These are phyloP conservation scores for Pan paniscus DNA, from an alignment of 2,113 vertebrate species.

Conservation along the genomic window DNA sequence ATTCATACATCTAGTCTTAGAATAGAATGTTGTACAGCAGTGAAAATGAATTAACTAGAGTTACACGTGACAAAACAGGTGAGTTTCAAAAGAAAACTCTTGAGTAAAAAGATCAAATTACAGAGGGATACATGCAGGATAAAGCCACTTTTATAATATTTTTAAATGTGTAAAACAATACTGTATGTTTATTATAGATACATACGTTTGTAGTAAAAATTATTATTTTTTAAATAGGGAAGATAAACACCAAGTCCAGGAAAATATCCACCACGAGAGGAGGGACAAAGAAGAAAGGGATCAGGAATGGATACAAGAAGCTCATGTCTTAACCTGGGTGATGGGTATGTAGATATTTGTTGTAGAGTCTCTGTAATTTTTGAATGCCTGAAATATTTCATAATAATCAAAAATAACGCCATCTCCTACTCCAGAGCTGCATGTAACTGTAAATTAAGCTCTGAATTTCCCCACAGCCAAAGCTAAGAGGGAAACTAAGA, in stretches of 20 bases:
- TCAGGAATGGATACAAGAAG: no score
- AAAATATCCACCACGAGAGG: neutral
- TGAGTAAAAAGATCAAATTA: neutral
- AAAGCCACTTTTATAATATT: neutral
- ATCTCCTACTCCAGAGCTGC: neutral
- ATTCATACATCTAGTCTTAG: neutral
- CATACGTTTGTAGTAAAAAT: neutral
- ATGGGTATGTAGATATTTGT: neutral
- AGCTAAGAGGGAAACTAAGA: neutral
- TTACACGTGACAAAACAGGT: neutral
- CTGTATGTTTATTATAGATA: neutral
- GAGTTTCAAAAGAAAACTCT: conserved; percentile 5
- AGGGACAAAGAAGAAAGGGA: neutral
- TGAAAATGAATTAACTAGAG: neutral
- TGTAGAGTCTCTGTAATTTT: neutral
- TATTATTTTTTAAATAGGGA: neutral
- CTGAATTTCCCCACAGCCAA: neutral
- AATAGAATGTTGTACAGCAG: neutral
- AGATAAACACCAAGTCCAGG: neutral
- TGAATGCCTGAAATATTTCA: neutral
- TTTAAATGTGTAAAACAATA: neutral
- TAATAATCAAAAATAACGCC: neutral
- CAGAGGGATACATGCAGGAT: neutral
- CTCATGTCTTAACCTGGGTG: neutral
- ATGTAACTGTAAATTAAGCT: neutral